phyloP scores from a whole-genome alignment of 2,888 invertebrate genomes.

The Colletes collaris region DNA sequence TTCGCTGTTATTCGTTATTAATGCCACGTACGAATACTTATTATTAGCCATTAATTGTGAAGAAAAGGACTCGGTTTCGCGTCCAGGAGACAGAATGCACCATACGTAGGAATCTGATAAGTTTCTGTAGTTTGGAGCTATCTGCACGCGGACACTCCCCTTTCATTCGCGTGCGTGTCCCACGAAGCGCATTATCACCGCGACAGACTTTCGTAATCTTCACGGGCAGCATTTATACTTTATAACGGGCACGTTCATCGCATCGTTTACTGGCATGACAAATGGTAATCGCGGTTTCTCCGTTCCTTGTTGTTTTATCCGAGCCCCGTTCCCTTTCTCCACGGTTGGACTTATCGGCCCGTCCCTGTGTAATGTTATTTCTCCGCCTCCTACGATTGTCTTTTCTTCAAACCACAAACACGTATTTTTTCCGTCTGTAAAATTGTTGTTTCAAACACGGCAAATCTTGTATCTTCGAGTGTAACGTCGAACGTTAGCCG shows the following conservation, averaged over 20 bases:
- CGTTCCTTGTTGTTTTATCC: conserved; percentile 65
- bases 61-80: too few species aligned
- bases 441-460: not conserved
- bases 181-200: conserved; percentile 72
- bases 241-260: conserved; percentile 62
- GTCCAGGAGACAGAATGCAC: not conserved
- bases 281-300: conserved; percentile 67
- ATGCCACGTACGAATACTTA: too few species aligned
- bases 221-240: conserved; percentile 61
- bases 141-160: conserved; percentile 18
- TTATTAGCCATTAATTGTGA: too few species aligned
- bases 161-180: conserved; percentile 57
- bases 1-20: too few species aligned
- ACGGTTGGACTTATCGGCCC: conserved; percentile 58
- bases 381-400: conserved; percentile 66
- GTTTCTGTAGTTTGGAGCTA: conserved; percentile 15
- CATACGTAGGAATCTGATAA: conserved; percentile 40
- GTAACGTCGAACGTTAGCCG: not conserved
- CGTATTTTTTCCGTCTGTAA: conserved; percentile 23
- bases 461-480: conserved; percentile 1
- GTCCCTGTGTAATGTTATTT: conserved; percentile 62
- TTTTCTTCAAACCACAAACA: conserved; percentile 15
- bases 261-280: conserved; percentile 70
- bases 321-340: conserved; percentile 36
- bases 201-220: conserved; percentile 73